Evolutionary conservation across 2,113 vertebrate species (phyloP).

Genomic region (Odontophorus gujanensis): DNA sequence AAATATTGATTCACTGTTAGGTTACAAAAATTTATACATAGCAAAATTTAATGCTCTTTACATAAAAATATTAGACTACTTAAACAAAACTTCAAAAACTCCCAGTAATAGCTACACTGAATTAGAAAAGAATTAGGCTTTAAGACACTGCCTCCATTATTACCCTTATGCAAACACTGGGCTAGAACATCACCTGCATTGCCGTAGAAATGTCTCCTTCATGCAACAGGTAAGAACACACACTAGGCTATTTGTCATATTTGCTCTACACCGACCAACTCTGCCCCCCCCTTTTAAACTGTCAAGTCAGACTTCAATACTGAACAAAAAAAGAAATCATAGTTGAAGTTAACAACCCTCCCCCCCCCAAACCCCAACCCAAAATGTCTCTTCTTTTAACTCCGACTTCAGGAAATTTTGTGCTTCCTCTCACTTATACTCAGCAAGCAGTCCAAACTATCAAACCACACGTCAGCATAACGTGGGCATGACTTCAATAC

Average conservation of each 20-base stretch:
- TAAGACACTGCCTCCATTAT: constrained; percentile 87
- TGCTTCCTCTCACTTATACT: constrained; percentile 78
- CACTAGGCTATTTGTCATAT: constrained; percentile 85
- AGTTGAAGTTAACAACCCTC: constrained; percentile 58
- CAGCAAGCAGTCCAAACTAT: constrained; percentile 81
- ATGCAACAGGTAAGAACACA: constrained; percentile 90
- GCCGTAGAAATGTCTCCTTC: constrained; percentile 87
- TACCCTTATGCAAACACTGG: constrained; percentile 84
- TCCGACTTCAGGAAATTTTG: constrained; percentile 74
- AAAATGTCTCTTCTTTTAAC: constrained; percentile 67
- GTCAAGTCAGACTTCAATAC: constrained; percentile 77
- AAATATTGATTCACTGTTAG: constrained; percentile 93
- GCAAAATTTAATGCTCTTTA: constrained; percentile 95
- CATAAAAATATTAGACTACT: constrained; percentile 91
- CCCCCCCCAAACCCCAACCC: background rate
- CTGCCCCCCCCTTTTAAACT: constrained; percentile 68
- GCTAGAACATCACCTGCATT: constrained; percentile 91
- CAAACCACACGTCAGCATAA: constrained; percentile 77
- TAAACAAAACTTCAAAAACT: constrained; percentile 84
- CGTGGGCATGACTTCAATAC: constrained; percentile 76
- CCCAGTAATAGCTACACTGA: constrained; percentile 82
- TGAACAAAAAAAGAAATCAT: constrained; percentile 39
- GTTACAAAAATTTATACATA: constrained; percentile 99
- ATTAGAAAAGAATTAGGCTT: constrained; percentile 86
- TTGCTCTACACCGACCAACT: constrained; percentile 80